Evolutionary conservation across 2,888 invertebrate genomes (phyloP).

Genomic region (Leptothorax acervorum): DNA sequence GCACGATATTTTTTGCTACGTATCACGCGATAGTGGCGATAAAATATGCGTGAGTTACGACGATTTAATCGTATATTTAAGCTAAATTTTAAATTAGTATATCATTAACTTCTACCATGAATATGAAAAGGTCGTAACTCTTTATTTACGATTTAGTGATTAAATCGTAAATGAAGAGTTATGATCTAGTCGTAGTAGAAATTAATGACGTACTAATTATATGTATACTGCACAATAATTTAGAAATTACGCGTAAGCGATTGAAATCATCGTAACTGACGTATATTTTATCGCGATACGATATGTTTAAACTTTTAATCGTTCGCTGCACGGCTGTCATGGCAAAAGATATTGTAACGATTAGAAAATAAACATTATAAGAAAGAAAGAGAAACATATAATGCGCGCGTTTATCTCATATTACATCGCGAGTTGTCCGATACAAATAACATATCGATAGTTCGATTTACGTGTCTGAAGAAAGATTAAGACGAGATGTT

Average conservation of each 20-base stretch:
- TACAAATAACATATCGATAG: neutral
- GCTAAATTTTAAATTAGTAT: neutral
- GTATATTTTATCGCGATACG: neutral
- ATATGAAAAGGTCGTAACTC: neutral
- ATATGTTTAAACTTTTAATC: conserved; percentile 8
- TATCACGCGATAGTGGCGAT: neutral
- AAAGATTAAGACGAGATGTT: neutral
- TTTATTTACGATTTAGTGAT: neutral
- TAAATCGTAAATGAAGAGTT: neutral
- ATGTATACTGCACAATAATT: neutral
- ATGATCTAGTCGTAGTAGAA: neutral
- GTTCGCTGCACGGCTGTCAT: neutral
- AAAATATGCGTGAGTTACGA: conserved; percentile 4
- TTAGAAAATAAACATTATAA: conserved; percentile 12
- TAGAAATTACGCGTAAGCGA: neutral
- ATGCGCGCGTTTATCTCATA: neutral
- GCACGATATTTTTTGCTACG: neutral
- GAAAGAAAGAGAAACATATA: neutral
- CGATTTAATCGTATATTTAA: neutral
- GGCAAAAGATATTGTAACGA: neutral
- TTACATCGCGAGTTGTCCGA: neutral
- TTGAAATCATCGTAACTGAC: neutral
- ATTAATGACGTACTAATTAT: neutral
- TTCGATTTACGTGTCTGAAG: neutral
- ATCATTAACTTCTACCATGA: neutral